phyloP scores from a whole-genome alignment of 2,888 invertebrate genomes.

The Arge pagana region DNA sequence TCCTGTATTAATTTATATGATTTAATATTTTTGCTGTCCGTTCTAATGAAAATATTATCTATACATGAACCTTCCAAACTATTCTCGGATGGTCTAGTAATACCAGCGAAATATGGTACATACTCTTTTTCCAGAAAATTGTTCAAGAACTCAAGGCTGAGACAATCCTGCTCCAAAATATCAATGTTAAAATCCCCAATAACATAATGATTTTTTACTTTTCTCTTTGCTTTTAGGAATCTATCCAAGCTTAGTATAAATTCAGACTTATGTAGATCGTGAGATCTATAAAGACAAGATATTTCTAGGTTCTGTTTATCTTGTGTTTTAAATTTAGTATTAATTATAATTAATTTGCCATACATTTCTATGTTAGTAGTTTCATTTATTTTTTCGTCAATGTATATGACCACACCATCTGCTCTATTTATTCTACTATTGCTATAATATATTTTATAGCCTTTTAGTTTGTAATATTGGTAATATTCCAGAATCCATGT shows the following conservation, averaged over 20 bases:
- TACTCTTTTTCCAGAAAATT: conserved; percentile 18
- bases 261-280: conserved; percentile 8
- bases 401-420: conserved; percentile 23
- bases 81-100: conserved; percentile 23
- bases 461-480: background rate
- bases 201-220: conserved; percentile 13
- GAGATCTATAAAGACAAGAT: conserved; percentile 18
- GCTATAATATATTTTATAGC: conserved; percentile 19
- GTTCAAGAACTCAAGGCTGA: conserved; percentile 15
- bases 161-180: too few relatives aligned
- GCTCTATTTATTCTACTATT: conserved; percentile 23
- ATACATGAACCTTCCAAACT: conserved; percentile 17
- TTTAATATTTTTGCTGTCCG: conserved; percentile 3
- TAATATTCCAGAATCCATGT: conserved; percentile 9
- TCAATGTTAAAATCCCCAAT: conserved; percentile 17
- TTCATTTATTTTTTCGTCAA: conserved; percentile 18
- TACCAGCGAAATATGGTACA: conserved; percentile 12
- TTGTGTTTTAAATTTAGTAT: background rate
- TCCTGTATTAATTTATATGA: conserved; percentile 14
- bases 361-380: conserved; percentile 11
- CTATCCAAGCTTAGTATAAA: conserved; percentile 3
- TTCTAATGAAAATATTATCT: conserved; percentile 24
- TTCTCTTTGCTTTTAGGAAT: conserved; percentile 10
- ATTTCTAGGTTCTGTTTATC: conserved; percentile 12
- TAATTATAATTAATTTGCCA: conserved; percentile 10